These are phyloP conservation scores for Euura saliciscinereae DNA, from an alignment of 1,140 invertebrate genomes.

Conservation along the genomic window DNA sequence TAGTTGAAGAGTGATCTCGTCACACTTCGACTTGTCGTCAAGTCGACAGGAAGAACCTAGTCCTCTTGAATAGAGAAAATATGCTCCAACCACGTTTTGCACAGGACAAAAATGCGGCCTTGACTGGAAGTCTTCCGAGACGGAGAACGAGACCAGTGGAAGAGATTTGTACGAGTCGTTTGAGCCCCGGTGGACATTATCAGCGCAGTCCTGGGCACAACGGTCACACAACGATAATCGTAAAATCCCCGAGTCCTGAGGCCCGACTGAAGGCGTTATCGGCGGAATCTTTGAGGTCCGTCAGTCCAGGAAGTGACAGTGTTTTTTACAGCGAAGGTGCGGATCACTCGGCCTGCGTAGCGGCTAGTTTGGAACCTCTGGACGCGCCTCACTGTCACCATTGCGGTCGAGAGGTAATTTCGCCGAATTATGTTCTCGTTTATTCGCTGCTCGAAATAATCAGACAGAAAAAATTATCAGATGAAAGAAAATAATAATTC, in stretches of 20 bases:
- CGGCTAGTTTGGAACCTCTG: constrained; percentile 29
- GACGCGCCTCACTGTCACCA: constrained; percentile 71
- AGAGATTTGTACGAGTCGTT: constrained; percentile 46
- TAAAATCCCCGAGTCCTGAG: constrained; percentile 58
- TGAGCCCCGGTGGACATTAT: constrained; percentile 51
- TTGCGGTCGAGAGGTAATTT: constrained; percentile 75
- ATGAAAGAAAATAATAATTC: too few relatives aligned
- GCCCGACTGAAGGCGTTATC: constrained; percentile 78
- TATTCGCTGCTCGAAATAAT: constrained; percentile 11
- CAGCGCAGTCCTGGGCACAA: constrained; percentile 51
- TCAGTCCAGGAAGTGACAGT: constrained; percentile 85
- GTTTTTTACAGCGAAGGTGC: constrained; percentile 85
- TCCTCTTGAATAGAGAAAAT: background rate
- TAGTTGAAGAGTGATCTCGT: too few relatives aligned
- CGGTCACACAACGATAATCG: constrained; percentile 42
- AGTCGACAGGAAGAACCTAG: background rate
- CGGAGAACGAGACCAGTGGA: constrained; percentile 68
- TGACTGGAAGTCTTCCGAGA: constrained; percentile 70
- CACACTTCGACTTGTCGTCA: background rate
- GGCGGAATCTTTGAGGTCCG: constrained; percentile 81
- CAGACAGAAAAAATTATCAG: too few relatives aligned
- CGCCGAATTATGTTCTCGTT: background rate
- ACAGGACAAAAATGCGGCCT: constrained; percentile 62
- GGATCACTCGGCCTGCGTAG: constrained; percentile 48
- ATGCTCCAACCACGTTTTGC: background rate